Conservation (phyloP, 2,797 vertebrate species). For the Macroramphosus scolopax region DNA sequence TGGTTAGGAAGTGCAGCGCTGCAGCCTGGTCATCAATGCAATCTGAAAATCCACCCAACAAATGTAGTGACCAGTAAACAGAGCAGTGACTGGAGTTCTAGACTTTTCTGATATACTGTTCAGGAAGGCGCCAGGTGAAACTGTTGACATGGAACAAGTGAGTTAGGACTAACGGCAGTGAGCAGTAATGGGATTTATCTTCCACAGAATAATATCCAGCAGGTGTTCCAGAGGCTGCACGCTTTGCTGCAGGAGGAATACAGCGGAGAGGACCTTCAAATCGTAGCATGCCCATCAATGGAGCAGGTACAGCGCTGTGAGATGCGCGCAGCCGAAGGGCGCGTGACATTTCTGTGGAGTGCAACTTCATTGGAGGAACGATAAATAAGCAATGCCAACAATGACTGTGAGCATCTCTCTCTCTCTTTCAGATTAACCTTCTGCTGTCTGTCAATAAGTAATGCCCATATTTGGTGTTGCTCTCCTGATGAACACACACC, state of each 20-base stretch:
- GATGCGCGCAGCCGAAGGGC: slow-evolving; percentile 23
- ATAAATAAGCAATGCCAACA: slow-evolving; percentile 38
- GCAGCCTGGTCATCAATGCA: neutral
- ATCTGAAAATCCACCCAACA: neutral
- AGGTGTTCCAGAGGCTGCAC: slow-evolving; percentile 93
- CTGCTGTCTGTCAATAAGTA: slow-evolving; percentile 90
- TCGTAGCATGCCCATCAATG: slow-evolving; percentile 94
- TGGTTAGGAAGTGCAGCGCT: neutral
- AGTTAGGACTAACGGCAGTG: slow-evolving; percentile 56
- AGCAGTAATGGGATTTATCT: slow-evolving; percentile 57
- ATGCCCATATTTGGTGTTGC: slow-evolving; percentile 26
- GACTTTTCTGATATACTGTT: neutral
- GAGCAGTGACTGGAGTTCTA: too few species aligned
- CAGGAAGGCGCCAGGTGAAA: slow-evolving; percentile 57
- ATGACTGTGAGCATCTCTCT: slow-evolving; percentile 28
- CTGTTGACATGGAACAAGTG: slow-evolving; percentile 74
- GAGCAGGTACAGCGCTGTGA: slow-evolving; percentile 73
- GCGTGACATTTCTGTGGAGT: slow-evolving; percentile 34
- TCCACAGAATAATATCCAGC: slow-evolving; percentile 91
- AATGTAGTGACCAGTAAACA: neutral
- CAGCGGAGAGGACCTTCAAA: slow-evolving; percentile 90
- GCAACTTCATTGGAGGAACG: slow-evolving; percentile 35
- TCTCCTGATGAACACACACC: slow-evolving; percentile 23
- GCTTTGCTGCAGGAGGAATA: slow-evolving; percentile 92
- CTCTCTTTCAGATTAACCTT: slow-evolving; percentile 87